phyloP scores from a whole-genome alignment of 2,113 vertebrate genomes.

The Muntiacus reevesi region DNA sequence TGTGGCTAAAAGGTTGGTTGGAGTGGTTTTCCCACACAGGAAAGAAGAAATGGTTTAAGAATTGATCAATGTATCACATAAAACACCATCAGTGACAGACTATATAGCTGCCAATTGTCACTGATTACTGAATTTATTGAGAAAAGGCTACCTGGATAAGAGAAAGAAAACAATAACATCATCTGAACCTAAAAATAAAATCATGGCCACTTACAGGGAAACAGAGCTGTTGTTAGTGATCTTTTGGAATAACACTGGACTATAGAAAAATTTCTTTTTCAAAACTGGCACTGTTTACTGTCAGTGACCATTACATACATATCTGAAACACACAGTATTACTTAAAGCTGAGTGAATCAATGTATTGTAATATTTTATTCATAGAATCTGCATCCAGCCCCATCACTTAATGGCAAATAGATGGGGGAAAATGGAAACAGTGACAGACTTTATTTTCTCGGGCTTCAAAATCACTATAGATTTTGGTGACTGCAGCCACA shows the following conservation, averaged over 20 bases:
- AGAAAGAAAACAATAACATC: neutral
- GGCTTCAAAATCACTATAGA: neutral
- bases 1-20: slow-evolving; percentile 1
- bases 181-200: neutral
- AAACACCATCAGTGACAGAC: neutral
- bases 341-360: neutral
- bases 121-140: slow-evolving; percentile 31
- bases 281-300: neutral
- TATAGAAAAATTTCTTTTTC: neutral
- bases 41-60: neutral
- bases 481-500: neutral
- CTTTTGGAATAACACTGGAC: neutral
- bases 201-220: neutral
- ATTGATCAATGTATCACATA: slow-evolving; percentile 30
- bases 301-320: neutral
- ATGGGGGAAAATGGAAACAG: neutral
- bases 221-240: neutral
- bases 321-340: neutral
- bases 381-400: neutral
- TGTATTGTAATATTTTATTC: neutral
- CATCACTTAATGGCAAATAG: neutral
- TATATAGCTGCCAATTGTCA: slow-evolving; percentile 2
- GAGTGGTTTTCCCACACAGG: neutral
- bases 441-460: neutral
- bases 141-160: neutral